A percentile compares a stretch with the other conserved stretches of the same genome.
phyloP scores from a whole-genome alignment of 2,113 vertebrate species.

The Amphiprion percula region DNA sequence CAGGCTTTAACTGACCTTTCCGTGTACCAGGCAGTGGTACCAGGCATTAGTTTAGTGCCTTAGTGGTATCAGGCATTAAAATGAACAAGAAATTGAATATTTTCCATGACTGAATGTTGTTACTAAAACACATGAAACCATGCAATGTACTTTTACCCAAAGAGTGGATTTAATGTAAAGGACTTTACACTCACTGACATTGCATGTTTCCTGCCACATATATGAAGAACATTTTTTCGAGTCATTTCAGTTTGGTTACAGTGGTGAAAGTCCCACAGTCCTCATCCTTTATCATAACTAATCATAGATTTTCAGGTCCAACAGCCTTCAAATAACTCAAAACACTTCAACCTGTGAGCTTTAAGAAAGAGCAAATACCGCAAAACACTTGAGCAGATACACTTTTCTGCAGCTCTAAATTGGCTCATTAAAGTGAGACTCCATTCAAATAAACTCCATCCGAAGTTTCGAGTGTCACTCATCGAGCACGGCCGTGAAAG shows the following conservation, averaged over 20 bases:
- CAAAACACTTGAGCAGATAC: slow-evolving; percentile 3
- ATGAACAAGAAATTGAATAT: no score
- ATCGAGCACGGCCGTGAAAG: background rate
- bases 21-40: no score
- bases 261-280: background rate
- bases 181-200: background rate
- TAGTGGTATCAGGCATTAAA: no score
- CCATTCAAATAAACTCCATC: slow-evolving; percentile 8
- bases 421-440: slow-evolving; percentile 40
- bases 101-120: no score
- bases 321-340: slow-evolving; percentile 20
- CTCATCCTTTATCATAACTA: background rate
- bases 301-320: background rate
- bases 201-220: background rate
- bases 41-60: no score
- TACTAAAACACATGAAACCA: background rate
- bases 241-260: background rate
- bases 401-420: slow-evolving; percentile 22
- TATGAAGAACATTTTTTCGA: background rate
- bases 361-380: background rate
- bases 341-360: slow-evolving; percentile 18
- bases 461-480: slow-evolving; percentile 28
- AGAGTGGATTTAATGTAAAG: background rate
- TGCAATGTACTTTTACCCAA: background rate
- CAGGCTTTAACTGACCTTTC: no score